phyloP scores from a whole-genome alignment of 1,140 invertebrate genomes.

The Pemphigus obesinymphae region DNA sequence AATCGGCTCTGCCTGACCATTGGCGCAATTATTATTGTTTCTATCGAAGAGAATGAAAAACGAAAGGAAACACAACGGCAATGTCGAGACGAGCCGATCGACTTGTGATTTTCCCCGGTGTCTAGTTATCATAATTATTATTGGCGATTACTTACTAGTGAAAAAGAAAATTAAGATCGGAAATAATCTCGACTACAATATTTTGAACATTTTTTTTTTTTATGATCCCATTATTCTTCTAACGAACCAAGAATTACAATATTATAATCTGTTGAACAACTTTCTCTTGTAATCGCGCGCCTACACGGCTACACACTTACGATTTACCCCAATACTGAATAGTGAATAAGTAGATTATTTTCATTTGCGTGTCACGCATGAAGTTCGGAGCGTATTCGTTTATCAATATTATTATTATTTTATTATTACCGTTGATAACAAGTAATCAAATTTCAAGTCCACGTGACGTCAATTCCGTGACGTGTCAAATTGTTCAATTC shows the following conservation, averaged over 20 bases:
- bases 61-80: not conserved
- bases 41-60: not conserved
- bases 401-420: not conserved
- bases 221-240: too few species aligned
- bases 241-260: too few species aligned
- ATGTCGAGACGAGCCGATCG: not conserved
- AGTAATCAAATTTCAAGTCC: too few species aligned
- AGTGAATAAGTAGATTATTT: not conserved
- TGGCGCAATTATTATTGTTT: not conserved
- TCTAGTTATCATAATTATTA: not conserved
- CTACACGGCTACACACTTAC: not conserved
- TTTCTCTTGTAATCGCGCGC: not conserved
- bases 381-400: conserved; percentile 12
- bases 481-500: too few species aligned
- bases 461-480: too few species aligned
- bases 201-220: too few species aligned
- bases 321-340: too few species aligned
- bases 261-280: too few species aligned
- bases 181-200: not conserved
- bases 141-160: too few species aligned
- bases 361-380: conserved; percentile 22
- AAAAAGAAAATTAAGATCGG: not conserved
- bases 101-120: not conserved
- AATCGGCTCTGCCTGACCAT: not conserved
- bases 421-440: not conserved